Evolutionary conservation across 2,113 vertebrate genomes (phyloP), one percentile per base, ranked within the genome.

Genomic region (Lepisosteus oculatus): DNA sequence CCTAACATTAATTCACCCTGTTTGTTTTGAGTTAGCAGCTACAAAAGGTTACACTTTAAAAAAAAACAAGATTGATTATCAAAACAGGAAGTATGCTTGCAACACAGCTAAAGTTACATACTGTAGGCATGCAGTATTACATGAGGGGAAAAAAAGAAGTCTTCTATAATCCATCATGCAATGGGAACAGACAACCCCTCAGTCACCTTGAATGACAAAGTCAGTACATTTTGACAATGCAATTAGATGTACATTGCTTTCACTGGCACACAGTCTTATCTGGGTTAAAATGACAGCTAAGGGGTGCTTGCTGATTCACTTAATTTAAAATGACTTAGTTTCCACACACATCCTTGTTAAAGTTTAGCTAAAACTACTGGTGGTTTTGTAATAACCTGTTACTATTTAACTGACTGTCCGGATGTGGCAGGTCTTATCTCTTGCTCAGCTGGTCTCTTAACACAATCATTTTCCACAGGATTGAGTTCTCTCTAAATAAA

Each of bases 331-430:
- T 70, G 14, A 56, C 69, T 47, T n/a, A 5, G 69, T 68, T 62
- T 69, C 67, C 69, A 55, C 67, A 62, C 14, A 43, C 51, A 14
- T 42, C 67, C 61, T 55, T 13, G 65, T 45, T 61, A 68, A 64
- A 75, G 12, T 70, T 13, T 72, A 67, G 72, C 74, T 73, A 55
- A 69, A 47, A 70, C 68, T 64, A 70, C 63, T 63, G 6, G 62
- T 55, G 44, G 44, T 77, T 79, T 68, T 65, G 68, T 78, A 84
- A 85, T 86, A 76, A 78, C 76, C 76, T 76, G 77, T 77, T 83
- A 87, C 79, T 83, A 68, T 85, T 86, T 90, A 88, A 87, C 87
- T 71, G 62, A 65, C 0, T 15, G 73, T 29, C 70, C 67, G 80
- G 84, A 85, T 85, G 80, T 82, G 71, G 14, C 13, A 5, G 51